Conservation (phyloP, 2,888 invertebrate genomes). For the Antitype chi region DNA sequence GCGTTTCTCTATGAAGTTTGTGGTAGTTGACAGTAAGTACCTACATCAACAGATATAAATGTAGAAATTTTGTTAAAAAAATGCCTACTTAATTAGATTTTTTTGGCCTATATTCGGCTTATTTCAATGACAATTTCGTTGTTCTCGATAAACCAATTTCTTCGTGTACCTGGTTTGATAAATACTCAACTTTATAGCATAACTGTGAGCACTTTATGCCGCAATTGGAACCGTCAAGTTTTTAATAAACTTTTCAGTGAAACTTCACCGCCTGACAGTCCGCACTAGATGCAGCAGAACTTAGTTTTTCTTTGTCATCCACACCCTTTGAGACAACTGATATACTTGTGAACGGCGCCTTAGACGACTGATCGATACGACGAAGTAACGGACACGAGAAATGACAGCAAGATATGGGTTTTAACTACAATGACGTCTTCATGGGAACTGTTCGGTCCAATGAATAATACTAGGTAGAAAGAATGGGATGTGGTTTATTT, state of each 20-base stretch:
- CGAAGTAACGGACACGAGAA: background rate
- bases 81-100: too few species aligned
- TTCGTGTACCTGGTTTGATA: background rate
- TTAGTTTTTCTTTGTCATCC: slow-evolving; percentile 57
- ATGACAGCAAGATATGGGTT: background rate
- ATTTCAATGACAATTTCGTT: background rate
- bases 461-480: background rate
- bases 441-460: background rate
- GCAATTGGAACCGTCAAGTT: slow-evolving; percentile 4
- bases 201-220: background rate
- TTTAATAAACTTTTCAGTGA: slow-evolving; percentile 16
- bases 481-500: too few species aligned
- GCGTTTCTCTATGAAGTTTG: background rate
- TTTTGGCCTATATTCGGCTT: too few species aligned
- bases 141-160: background rate
- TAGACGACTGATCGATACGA: slow-evolving; percentile 34
- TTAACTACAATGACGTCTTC: background rate
- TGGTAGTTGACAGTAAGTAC: background rate
- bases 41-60: background rate
- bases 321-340: slow-evolving; percentile 61
- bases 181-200: background rate
- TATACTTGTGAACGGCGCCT: slow-evolving; percentile 38
- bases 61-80: too few species aligned
- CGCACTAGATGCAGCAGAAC: slow-evolving; percentile 25
- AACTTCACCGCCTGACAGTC: background rate